Evolutionary conservation across 2,888 invertebrate species (phyloP).

Genomic region (Carterocephalus palaemon): DNA sequence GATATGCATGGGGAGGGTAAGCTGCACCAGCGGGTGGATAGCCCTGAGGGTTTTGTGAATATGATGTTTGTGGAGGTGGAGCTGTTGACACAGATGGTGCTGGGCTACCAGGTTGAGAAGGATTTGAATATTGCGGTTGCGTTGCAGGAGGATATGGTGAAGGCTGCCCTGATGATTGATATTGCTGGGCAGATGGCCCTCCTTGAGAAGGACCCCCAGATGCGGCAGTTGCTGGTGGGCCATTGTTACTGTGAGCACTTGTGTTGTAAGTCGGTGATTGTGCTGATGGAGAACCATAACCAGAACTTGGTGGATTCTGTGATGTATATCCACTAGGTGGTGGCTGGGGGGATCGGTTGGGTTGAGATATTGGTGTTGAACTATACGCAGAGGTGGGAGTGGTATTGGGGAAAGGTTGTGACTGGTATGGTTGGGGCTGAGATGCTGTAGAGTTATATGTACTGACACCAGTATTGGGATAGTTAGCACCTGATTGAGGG

Average conservation of each 20-base stretch:
- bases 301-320: constrained; percentile 77
- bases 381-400: constrained; percentile 76
- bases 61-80: constrained; percentile 78
- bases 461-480: constrained; percentile 72
- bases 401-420: constrained; percentile 72
- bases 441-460: constrained; percentile 70
- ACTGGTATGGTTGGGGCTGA: constrained; percentile 72
- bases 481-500: constrained; percentile 62
- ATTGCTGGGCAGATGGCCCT: constrained; percentile 80
- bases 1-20: constrained; percentile 74
- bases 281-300: constrained; percentile 82
- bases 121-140: constrained; percentile 78
- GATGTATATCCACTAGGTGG: constrained; percentile 74
- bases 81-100: constrained; percentile 73
- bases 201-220: constrained; percentile 71
- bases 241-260: constrained; percentile 75
- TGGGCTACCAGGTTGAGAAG: constrained; percentile 76
- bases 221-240: constrained; percentile 69
- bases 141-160: constrained; percentile 81
- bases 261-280: constrained; percentile 83
- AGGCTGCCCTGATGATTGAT: constrained; percentile 81
- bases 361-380: constrained; percentile 72
- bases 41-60: constrained; percentile 76
- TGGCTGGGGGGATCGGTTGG: constrained; percentile 79
- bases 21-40: constrained; percentile 65